phyloP scores from a whole-genome alignment of 2,888 invertebrate genomes.

The Andrena dorsata region DNA sequence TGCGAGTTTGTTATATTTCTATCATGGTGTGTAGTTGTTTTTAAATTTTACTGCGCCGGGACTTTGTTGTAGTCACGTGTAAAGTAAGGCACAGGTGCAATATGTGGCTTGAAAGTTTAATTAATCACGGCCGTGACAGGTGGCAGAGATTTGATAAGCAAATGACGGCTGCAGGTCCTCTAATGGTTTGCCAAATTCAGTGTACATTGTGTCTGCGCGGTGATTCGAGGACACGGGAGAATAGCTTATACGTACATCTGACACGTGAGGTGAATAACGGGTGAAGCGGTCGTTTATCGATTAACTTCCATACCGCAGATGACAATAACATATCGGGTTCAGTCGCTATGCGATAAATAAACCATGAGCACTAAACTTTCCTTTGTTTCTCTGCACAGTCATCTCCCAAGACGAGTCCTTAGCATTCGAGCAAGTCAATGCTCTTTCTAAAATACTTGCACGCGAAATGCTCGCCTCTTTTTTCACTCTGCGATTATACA shows the following conservation, averaged over 20 bases:
- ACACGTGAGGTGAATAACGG: conserved; percentile 50
- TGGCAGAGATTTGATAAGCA: neutral
- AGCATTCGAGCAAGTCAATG: too few species aligned
- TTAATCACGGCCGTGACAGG: neutral
- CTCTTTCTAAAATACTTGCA: too few species aligned
- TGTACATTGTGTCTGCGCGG: conserved; percentile 41
- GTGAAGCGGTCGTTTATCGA: conserved; percentile 44
- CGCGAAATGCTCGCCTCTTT: too few species aligned
- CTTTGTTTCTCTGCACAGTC: conserved; percentile 19
- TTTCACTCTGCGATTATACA: too few species aligned
- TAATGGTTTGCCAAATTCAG: conserved; percentile 50
- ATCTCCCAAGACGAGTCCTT: neutral
- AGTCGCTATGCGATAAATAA: conserved; percentile 35
- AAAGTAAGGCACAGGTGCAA: neutral
- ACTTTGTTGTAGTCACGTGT: too few species aligned
- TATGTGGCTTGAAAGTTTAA: neutral
- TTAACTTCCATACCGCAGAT: conserved; percentile 37
- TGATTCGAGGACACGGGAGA: conserved; percentile 44
- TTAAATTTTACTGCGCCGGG: too few species aligned
- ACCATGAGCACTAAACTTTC: conserved; percentile 4
- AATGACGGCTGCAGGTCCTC: conserved; percentile 3
- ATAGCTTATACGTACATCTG: conserved; percentile 23
- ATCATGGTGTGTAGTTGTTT: too few species aligned
- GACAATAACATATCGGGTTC: conserved; percentile 46
- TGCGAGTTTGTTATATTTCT: too few species aligned